These are phyloP conservation scores for Drosophila percnosoma DNA, from an alignment of 2,888 invertebrate genomes.

Conservation along the genomic window DNA sequence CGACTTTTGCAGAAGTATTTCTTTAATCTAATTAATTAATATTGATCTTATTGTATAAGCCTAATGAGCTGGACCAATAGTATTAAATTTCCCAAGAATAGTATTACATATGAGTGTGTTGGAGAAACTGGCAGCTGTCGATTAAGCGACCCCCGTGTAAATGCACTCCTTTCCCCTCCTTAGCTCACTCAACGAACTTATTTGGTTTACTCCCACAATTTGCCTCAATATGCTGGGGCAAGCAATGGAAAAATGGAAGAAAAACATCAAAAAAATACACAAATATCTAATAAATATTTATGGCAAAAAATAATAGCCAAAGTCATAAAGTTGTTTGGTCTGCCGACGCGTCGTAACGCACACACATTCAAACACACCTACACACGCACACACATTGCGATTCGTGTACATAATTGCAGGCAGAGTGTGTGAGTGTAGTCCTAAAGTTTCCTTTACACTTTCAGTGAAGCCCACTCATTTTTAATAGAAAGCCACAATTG, in stretches of 20 bases:
- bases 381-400: conserved; percentile 11
- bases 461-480: conserved; percentile 43
- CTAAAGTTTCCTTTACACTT: conserved; percentile 42
- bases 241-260: background rate
- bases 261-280: conserved; percentile 11
- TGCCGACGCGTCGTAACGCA: conserved; percentile 13
- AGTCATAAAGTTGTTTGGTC: conserved; percentile 65
- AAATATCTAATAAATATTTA: conserved; percentile 74
- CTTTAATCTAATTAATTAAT: background rate
- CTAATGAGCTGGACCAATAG: background rate
- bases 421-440: conserved; percentile 16
- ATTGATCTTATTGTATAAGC: conserved; percentile 1
- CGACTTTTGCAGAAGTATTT: background rate
- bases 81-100: conserved; percentile 18
- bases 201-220: conserved; percentile 17
- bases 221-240: conserved; percentile 5
- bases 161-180: background rate
- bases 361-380: conserved; percentile 11
- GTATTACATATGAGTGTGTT: conserved; percentile 22
- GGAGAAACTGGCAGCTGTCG: conserved; percentile 2
- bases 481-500: conserved; percentile 54
- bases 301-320: conserved; percentile 60
- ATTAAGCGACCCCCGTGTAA: conserved; percentile 1
- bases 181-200: background rate
- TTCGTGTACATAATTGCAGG: conserved; percentile 36